Evolutionary conservation across 2,888 invertebrate genomes (phyloP), one percentile per base, ranked within the genome.

Genomic region (Heteropelma amictum): DNA sequence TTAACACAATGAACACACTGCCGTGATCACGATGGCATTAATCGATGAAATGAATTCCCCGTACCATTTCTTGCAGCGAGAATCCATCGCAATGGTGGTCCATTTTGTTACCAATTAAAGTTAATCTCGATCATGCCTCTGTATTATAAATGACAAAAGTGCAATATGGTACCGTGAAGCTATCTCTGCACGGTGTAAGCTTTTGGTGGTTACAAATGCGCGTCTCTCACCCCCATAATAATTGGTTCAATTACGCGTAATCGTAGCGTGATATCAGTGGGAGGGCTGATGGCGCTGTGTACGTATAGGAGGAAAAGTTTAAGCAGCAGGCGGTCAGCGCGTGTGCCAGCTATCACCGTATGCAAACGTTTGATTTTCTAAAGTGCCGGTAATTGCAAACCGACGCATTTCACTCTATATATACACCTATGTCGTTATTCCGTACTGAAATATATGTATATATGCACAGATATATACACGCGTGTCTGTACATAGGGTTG

Each of bases 231-330:
- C 82, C 81, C 80, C 80, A 81, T 83, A 87, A 86, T 84, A 86
- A 87, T 87, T 87, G 86, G 86, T 80, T 87, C 87, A 87, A 87
- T 88, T 86, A 85, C 81, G 76, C 70, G 80, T 84, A 87, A 87
- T 87, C 83, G 76, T 58, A 49, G 70, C 72, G 74, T 76, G 69
- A 77, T 70, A 67, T 67, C 67, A 76, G 51, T 63, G 64, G 71
- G n/a, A n/a, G 77, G 78, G 78, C 76, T 75, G 68, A 40, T 72
- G 38, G 38, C 67, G 73, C 65, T 69, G 54, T 47, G 28, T 53
- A 23, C 10, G 42, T 51, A 47, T 19, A 53, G 58, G 33, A 47
- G 65, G 35, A 64, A 70, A 70, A 53, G 51, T 64, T 54, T 47
- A 42, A 65, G 54, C 65, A 72, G 67, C 65, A 56, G 63, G 68